phyloP scores from a whole-genome alignment of 2,797 vertebrate species.

The Capromys pilorides region DNA sequence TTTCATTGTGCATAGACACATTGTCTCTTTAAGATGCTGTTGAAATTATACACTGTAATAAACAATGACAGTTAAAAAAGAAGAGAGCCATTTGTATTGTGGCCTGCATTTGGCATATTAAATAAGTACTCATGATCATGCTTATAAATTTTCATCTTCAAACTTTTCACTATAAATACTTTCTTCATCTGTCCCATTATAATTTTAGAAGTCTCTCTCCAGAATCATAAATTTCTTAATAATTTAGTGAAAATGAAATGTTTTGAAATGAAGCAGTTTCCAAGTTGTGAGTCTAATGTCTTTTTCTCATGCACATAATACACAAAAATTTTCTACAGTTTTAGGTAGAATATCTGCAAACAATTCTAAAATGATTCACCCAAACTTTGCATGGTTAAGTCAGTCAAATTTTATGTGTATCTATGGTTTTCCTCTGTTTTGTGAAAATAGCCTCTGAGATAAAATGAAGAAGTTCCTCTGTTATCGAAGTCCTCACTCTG shows the following conservation, averaged over 20 bases:
- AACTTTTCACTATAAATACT: neutral
- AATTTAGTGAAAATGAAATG: neutral
- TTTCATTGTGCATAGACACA: conserved; percentile 90
- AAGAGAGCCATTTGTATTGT: neutral
- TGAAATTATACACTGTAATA: conserved; percentile 93
- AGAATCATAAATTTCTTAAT: neutral
- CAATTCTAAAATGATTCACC: neutral
- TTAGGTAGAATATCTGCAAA: neutral
- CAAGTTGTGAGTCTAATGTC: neutral
- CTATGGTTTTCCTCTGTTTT: neutral
- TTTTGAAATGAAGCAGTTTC: neutral
- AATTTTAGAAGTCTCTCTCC: neutral
- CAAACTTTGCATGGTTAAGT: neutral
- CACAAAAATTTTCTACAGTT: neutral
- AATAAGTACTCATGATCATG: neutral
- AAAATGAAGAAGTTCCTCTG: neutral
- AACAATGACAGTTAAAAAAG: conserved; percentile 89
- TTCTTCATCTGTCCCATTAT: neutral
- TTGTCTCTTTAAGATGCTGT: conserved; percentile 91
- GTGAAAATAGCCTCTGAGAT: neutral
- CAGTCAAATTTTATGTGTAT: neutral
- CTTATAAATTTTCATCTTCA: neutral
- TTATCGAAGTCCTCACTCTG: neutral
- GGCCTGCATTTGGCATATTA: neutral
- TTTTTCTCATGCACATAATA: neutral